A percentile compares a stretch with the other conserved stretches of the same genome.
phyloP scores from a whole-genome alignment of 2,113 vertebrate species.

The Lycaon pictus region DNA sequence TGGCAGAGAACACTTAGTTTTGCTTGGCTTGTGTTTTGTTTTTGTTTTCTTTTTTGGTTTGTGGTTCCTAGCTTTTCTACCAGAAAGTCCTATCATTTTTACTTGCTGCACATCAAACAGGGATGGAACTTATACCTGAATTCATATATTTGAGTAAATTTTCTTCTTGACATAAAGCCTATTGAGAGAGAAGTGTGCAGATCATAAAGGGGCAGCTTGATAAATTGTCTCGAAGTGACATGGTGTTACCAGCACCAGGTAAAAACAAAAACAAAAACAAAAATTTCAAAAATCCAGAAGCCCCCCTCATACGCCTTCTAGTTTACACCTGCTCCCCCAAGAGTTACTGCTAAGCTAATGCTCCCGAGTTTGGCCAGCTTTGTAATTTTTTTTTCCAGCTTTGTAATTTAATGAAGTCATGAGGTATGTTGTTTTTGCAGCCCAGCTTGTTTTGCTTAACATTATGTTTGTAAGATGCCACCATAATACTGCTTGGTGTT shows the following conservation, averaged over 20 bases:
- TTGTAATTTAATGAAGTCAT: background rate
- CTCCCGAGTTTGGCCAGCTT: background rate
- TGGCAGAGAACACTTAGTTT: background rate
- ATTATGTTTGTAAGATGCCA: background rate
- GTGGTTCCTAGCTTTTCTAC: background rate
- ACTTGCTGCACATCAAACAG: background rate
- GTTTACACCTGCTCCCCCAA: background rate
- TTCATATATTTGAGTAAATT: background rate
- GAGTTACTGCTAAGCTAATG: rapidly evolving
- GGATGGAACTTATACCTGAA: background rate
- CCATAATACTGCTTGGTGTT: background rate
- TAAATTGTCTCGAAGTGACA: background rate
- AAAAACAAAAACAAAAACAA: background rate
- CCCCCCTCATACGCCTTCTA: background rate
- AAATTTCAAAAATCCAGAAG: background rate
- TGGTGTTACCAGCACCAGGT: background rate
- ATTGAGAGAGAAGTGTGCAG: background rate
- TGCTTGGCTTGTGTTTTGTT: background rate
- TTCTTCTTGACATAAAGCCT: background rate
- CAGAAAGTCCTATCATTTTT: background rate
- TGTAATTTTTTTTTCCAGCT: background rate
- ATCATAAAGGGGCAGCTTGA: background rate
- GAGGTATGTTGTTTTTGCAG: background rate
- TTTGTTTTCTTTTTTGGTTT: background rate
- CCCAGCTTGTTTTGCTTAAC: background rate